Conservation (phyloP, 2,113 vertebrate genomes). For the Reinhardtius hippoglossoides region DNA sequence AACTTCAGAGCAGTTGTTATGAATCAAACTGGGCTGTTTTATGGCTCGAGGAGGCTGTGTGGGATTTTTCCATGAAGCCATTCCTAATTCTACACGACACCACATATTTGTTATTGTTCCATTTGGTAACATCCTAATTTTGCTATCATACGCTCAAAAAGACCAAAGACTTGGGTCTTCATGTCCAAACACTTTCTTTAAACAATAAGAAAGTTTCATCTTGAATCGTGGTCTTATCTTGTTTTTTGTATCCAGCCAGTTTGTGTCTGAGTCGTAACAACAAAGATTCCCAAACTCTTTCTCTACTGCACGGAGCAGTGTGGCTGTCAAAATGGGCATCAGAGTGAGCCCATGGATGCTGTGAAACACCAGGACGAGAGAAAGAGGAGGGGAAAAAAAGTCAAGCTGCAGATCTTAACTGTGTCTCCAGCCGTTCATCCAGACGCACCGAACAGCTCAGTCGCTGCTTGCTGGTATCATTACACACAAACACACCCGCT, state of each 20-base stretch:
- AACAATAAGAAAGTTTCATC: not conserved
- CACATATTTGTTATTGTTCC: not conserved
- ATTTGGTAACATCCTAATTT: slow-evolving; percentile 22
- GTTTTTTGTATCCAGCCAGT: not conserved
- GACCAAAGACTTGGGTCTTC: slow-evolving; percentile 4
- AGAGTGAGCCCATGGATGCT: slow-evolving; percentile 17
- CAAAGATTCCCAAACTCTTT: slow-evolving; percentile 23
- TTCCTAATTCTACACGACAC: not conserved
- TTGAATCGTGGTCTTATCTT: slow-evolving; percentile 11
- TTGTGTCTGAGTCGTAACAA: slow-evolving; percentile 12
- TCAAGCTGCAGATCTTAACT: slow-evolving; percentile 42
- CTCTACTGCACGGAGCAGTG: not conserved
- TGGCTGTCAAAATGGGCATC: slow-evolving; percentile 4
- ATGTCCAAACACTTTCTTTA: not conserved
- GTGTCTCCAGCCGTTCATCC: slow-evolving; percentile 46
- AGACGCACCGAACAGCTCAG: slow-evolving; percentile 44
- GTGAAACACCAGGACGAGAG: slow-evolving; percentile 39
- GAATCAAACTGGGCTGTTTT: slow-evolving; percentile 19
- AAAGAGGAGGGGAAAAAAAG: slow-evolving; percentile 8
- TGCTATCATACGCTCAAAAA: not conserved
- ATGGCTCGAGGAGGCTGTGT: not conserved
- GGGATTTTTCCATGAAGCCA: not conserved
- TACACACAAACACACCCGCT: slow-evolving; percentile 40
- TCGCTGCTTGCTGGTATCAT: slow-evolving; percentile 46
- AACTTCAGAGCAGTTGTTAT: slow-evolving; percentile 24